phyloP scores from a whole-genome alignment of 2,888 invertebrate genomes.

The Agrochola lota region DNA sequence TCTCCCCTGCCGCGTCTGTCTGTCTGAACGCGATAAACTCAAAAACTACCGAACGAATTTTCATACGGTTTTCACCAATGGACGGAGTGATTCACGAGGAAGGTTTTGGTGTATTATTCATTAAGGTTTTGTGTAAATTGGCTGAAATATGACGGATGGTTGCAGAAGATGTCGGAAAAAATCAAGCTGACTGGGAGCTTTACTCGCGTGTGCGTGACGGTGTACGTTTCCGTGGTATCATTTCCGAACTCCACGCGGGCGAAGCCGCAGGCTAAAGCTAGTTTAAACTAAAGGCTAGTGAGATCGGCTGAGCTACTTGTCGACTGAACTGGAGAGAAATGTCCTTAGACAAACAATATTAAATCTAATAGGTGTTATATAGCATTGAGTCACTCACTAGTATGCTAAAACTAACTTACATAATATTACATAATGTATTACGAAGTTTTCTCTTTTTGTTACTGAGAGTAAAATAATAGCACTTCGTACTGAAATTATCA shows the following conservation, averaged over 20 bases:
- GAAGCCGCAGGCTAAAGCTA: too few relatives aligned
- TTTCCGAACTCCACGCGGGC: too few relatives aligned
- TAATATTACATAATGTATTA: slow-evolving; percentile 28
- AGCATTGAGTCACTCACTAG: slow-evolving; percentile 7
- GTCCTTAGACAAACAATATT: not conserved
- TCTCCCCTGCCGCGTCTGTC: too few relatives aligned
- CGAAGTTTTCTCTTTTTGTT: slow-evolving; percentile 40
- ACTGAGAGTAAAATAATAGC: not conserved
- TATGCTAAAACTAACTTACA: slow-evolving; percentile 27
- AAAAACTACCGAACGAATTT: too few relatives aligned
- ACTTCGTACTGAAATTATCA: slow-evolving; percentile 8
- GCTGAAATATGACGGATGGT: not conserved
- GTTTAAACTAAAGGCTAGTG: not conserved
- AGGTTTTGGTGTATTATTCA: too few relatives aligned
- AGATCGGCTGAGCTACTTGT: not conserved
- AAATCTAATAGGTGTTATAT: slow-evolving; percentile 25
- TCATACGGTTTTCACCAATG: too few relatives aligned
- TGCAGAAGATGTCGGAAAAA: not conserved
- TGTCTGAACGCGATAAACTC: too few relatives aligned
- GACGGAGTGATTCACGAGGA: too few relatives aligned
- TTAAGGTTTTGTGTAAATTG: not conserved
- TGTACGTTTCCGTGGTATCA: too few relatives aligned
- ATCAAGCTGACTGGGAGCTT: too few relatives aligned
- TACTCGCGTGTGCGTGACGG: too few relatives aligned
- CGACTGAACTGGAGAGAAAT: slow-evolving; percentile 13